Evolutionary conservation across 2,888 invertebrate genomes (phyloP), one percentile per base, ranked within the genome.

Genomic region (Leptura quadrifasciata): DNA sequence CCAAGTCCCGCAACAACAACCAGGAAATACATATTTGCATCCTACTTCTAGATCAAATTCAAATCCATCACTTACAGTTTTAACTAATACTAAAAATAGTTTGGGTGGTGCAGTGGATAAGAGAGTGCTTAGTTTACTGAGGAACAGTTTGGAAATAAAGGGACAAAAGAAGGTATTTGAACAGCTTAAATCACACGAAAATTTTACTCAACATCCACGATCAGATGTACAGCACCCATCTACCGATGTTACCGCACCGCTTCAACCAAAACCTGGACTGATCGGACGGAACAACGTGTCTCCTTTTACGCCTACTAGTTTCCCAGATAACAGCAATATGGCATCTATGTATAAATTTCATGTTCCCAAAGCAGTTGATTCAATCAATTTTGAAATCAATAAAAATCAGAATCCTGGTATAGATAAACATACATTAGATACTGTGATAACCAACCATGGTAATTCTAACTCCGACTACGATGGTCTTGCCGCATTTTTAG

Each of bases 131-230:
- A 94, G 93, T 85, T 91, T 95, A 84, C 88, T 95, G 70, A 90
- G 94, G 84, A 94, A 93, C 82, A 95, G 93, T 87, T 90, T 95
- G 83, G 94, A 95, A 89, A 93, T 92, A 65, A 94, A 92, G 76
- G 91, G 90, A 58, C 90, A 90, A 72, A 90, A 90, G 76, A 92
- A 91, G 85, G 89, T 90, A 82, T 85, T 89, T 54, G 91, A 91
- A 83, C 88, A 87, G 77, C 84, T 83, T 24, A 84, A 84, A 73
- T 74, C 81, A 3, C 85, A 86, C 24, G 84, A 85, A 68, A 79
- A 80, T 60, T 79, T 84, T 47, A 77, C 81, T 4, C 82, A 83
- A 31, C 84, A 84, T 71, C 83, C 83, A 10, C 80, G 85, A 39
- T 80, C 86, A 8, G 88, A 88, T 73, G 81, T 89, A 8, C 88